phyloP scores from a whole-genome alignment of 2,888 invertebrate genomes.

The Chesias legatella region DNA sequence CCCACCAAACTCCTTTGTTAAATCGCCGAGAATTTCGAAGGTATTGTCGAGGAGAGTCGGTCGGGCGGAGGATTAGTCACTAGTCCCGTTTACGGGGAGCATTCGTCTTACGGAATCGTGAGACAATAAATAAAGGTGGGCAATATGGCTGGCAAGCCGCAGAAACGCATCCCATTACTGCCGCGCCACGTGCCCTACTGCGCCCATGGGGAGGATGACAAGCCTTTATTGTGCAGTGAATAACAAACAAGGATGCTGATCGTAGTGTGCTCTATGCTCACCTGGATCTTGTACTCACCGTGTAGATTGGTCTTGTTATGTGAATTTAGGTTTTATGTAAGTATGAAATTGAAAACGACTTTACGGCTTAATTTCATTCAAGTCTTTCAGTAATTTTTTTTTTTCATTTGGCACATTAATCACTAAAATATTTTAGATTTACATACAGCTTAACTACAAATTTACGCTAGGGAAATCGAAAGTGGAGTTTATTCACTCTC shows the following conservation, averaged over 20 bases:
- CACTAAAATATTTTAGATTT: no score
- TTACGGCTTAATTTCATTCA: no score
- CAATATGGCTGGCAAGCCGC: conserved; percentile 39
- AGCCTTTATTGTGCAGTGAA: conserved; percentile 45
- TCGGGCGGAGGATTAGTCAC: conserved; percentile 61
- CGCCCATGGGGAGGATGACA: conserved; percentile 39
- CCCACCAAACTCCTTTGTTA: conserved; percentile 73
- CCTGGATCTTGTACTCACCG: conserved; percentile 41
- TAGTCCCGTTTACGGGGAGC: conserved; percentile 54
- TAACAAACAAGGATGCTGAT: conserved; percentile 41
- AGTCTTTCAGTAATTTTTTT: no score
- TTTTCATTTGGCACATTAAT: no score
- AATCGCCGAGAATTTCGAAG: conserved; percentile 46
- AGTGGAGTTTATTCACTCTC: no score
- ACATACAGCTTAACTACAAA: no score
- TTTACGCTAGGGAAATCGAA: no score
- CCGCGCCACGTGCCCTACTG: conserved; percentile 36
- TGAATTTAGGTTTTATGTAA: no score
- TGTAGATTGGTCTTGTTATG: no score
- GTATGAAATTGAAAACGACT: no score
- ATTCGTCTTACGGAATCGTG: conserved; percentile 56
- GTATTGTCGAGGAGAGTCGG: conserved; percentile 61
- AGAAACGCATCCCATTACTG: conserved; percentile 47
- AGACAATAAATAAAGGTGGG: conserved; percentile 61
- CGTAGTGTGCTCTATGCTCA: conserved; percentile 38